These are phyloP conservation scores for Heptranchias perlo DNA, from an alignment of 2,113 vertebrate genomes.

Conservation along the genomic window DNA sequence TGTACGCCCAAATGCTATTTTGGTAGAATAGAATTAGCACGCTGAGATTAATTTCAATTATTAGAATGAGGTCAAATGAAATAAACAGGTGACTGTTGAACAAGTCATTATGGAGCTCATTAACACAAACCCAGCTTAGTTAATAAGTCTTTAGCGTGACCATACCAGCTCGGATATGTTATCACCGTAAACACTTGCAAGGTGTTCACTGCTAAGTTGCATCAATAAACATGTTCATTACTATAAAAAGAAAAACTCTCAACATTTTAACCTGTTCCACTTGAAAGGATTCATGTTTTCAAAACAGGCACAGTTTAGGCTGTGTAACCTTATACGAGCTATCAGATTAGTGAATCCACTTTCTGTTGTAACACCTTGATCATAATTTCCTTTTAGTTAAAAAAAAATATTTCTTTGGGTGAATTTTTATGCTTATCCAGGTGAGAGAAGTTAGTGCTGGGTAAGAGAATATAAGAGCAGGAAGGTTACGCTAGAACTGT, in stretches of 20 bases:
- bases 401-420: not conserved
- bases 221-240: conserved; percentile 32
- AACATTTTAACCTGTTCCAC: conserved; percentile 17
- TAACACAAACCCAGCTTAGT: not conserved
- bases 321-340: conserved; percentile 2
- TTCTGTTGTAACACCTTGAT: conserved; percentile 29
- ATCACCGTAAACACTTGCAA: conserved; percentile 10
- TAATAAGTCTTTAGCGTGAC: conserved; percentile 31
- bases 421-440: not conserved
- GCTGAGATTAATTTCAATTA: too few relatives aligned
- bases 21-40: too few relatives aligned
- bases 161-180: not conserved
- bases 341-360: conserved; percentile 16
- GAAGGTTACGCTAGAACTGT: too few relatives aligned
- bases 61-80: conserved; percentile 6
- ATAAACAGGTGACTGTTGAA: not conserved
- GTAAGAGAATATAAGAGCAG: conserved; percentile 40
- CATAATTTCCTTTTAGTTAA: not conserved
- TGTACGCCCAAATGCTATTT: too few relatives aligned
- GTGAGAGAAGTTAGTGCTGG: not conserved
- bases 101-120: conserved; percentile 20
- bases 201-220: not conserved
- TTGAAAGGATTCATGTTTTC: conserved; percentile 14
- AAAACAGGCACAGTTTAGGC: conserved; percentile 18
- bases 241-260: conserved; percentile 29